Conservation (phyloP, 2,888 invertebrate genomes). For the Eupithecia subumbrata region DNA sequence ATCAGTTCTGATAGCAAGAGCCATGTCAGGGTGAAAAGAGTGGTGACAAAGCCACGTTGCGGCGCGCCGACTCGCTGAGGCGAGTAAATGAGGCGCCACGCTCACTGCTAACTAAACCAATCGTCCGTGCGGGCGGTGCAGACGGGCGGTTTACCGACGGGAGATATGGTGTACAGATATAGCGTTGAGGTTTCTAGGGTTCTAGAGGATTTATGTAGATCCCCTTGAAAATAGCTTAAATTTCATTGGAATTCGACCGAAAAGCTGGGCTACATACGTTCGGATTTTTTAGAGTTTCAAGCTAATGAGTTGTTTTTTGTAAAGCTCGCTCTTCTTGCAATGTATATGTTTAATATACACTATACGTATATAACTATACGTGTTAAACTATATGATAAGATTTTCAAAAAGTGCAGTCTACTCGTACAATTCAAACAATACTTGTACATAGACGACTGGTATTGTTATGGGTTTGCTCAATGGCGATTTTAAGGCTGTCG, state of each 20-base stretch:
- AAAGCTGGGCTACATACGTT: neutral
- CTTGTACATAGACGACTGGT: too few relatives aligned
- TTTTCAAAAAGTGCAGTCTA: neutral
- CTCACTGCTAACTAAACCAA: constrained; percentile 84
- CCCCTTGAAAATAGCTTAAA: neutral
- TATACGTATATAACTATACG: neutral
- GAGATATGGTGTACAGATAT: neutral
- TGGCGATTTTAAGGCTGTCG: too few relatives aligned
- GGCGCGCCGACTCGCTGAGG: constrained; percentile 53
- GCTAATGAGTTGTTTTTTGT: neutral
- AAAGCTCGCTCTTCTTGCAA: neutral
- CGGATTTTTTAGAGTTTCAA: neutral
- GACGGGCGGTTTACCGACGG: constrained; percentile 53
- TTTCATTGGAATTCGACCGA: neutral
- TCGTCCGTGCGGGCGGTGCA: constrained; percentile 63
- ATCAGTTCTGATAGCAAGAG: constrained; percentile 75
- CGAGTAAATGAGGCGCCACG: constrained; percentile 83
- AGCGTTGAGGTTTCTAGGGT: neutral
- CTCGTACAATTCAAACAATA: neutral
- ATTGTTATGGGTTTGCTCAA: too few relatives aligned
- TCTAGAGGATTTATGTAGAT: neutral
- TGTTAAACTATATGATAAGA: too few relatives aligned
- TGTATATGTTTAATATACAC: too few relatives aligned
- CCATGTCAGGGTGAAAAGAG: constrained; percentile 74
- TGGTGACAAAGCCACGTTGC: constrained; percentile 73